Conservation (phyloP, 1,140 invertebrate species). For the Bombus pascuorum region DNA sequence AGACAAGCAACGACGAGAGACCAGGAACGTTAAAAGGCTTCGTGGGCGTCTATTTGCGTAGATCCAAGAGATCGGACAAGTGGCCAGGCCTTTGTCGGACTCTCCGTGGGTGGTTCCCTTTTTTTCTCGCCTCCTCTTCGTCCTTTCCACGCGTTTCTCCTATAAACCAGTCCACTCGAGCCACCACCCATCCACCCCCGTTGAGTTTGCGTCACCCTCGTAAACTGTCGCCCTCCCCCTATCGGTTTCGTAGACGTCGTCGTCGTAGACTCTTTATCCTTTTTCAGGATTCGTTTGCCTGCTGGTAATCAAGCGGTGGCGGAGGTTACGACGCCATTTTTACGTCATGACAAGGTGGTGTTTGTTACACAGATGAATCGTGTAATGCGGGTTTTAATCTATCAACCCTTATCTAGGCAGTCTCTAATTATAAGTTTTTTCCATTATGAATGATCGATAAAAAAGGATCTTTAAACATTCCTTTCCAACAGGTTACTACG, state of each 20-base stretch:
- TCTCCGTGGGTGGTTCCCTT: constrained; percentile 46
- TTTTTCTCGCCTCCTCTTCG: not conserved
- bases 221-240: not conserved
- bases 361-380: not conserved
- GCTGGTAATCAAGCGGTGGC: constrained; percentile 18
- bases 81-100: constrained; percentile 58
- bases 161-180: constrained; percentile 28
- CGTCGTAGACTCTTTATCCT: not conserved
- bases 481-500: too few species aligned
- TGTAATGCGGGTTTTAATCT: too few species aligned
- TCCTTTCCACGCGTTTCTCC: not conserved
- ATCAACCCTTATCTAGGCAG: too few species aligned
- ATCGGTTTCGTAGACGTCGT: constrained; percentile 33
- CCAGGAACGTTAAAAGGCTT: constrained; percentile 63
- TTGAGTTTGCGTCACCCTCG: constrained; percentile 21
- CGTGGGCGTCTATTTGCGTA: constrained; percentile 69
- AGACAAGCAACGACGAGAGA: constrained; percentile 42
- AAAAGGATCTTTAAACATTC: too few species aligned
- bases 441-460: too few species aligned
- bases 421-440: too few species aligned
- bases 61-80: constrained; percentile 70
- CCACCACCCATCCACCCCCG: not conserved
- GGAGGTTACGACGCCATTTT: constrained; percentile 9
- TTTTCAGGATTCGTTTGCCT: not conserved
- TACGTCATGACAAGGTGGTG: not conserved